phyloP scores from a whole-genome alignment of 2,888 invertebrate genomes.

The Agrilus mali region DNA sequence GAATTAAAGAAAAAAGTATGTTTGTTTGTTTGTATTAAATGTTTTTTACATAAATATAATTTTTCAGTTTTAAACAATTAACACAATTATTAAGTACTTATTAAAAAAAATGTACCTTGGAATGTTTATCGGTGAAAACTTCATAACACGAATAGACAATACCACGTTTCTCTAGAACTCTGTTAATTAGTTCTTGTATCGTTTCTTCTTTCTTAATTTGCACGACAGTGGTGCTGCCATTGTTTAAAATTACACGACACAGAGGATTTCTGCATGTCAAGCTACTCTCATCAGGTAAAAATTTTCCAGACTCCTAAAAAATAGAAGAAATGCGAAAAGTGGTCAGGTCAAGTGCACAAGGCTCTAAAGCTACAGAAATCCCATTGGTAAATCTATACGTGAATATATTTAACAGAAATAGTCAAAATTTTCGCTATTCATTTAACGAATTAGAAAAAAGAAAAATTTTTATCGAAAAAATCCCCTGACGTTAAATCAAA shows the following conservation, averaged over 20 bases:
- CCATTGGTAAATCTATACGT: no score
- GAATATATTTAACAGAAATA: no score
- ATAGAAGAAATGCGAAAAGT: slow-evolving; percentile 1
- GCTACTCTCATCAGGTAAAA: slow-evolving; percentile 16
- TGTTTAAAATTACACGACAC: slow-evolving; percentile 79
- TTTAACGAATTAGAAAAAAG: no score
- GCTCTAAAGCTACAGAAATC: no score
- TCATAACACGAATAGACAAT: slow-evolving; percentile 71
- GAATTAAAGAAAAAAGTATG: background rate
- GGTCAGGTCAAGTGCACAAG: no score
- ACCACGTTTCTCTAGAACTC: slow-evolving; percentile 73
- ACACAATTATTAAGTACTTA: background rate
- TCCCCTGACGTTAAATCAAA: no score
- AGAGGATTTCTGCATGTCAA: slow-evolving; percentile 34
- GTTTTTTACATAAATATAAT: background rate
- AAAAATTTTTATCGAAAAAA: no score
- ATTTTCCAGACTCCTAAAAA: slow-evolving; percentile 18
- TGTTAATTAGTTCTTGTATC: slow-evolving; percentile 64
- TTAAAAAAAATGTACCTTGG: slow-evolving; percentile 24
- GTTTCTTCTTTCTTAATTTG: slow-evolving; percentile 65
- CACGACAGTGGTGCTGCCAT: slow-evolving; percentile 87
- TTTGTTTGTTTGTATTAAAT: background rate
- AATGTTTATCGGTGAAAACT: slow-evolving; percentile 49
- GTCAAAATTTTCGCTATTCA: no score
- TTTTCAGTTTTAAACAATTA: background rate